phyloP scores from a whole-genome alignment of 2,797 vertebrate species.

The Pipistrellus pipistrellus region DNA sequence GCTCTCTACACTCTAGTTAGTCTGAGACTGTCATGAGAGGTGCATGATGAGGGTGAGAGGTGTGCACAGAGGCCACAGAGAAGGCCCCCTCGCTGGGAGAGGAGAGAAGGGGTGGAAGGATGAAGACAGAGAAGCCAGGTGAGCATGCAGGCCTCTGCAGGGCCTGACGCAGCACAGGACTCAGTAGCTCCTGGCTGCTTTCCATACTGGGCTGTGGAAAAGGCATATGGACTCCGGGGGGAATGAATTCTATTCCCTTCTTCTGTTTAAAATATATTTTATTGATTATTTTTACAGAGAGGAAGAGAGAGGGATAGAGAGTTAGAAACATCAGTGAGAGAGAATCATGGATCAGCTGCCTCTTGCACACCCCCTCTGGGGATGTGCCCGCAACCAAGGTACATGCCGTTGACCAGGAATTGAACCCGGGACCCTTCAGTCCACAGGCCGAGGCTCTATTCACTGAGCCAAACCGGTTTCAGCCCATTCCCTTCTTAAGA shows the following conservation, averaged over 20 bases:
- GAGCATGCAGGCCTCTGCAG: accelerated
- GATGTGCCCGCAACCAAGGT: no score
- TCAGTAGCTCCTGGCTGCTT: neutral
- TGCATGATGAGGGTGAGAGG: neutral
- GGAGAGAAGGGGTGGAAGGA: neutral
- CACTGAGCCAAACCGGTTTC: no score
- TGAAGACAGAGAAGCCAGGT: accelerated
- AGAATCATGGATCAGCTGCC: no score
- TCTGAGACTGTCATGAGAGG: neutral
- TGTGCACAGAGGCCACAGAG: neutral
- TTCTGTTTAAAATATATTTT: no score
- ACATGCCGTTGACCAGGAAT: no score
- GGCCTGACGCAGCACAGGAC: no score
- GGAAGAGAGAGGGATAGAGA: no score
- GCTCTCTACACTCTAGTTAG: neutral
- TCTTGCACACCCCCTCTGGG: no score
- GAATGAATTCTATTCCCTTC: neutral
- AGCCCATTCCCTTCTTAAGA: neutral
- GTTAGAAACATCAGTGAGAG: no score
- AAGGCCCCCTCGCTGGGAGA: neutral
- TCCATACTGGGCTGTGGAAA: neutral
- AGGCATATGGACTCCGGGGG: neutral
- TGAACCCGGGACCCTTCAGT: no score
- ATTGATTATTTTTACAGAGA: no score
- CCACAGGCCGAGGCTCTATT: no score